Percentiles rank a stretch among this genome's conserved stretches.
phyloP scores from a whole-genome alignment of 2,888 invertebrate genomes.

The Philopedon plagiatum region DNA sequence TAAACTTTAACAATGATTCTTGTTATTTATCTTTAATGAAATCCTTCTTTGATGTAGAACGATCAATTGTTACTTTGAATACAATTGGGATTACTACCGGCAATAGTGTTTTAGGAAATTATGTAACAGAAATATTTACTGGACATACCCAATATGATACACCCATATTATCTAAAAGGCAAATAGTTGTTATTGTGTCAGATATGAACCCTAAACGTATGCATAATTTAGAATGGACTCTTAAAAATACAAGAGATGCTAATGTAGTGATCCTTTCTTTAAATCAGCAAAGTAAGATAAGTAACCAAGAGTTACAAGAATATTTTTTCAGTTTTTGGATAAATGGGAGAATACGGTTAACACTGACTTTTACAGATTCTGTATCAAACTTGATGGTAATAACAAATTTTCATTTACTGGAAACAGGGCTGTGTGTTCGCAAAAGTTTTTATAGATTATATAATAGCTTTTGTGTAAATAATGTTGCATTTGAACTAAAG shows the following conservation, averaged over 20 bases:
- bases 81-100: background rate
- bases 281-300: background rate
- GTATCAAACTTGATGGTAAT: background rate
- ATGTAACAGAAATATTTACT: background rate
- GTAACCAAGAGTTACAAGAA: background rate
- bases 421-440: background rate
- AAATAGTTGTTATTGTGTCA: background rate
- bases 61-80: background rate
- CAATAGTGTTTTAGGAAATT: background rate
- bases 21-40: background rate
- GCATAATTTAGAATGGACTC: background rate
- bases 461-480: background rate
- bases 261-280: background rate
- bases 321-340: background rate
- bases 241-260: background rate
- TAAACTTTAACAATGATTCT: background rate
- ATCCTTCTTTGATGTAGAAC: background rate
- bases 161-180: too few relatives aligned
- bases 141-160: too few relatives aligned
- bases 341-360: background rate
- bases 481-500: background rate
- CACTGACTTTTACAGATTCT: background rate
- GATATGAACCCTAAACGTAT: background rate
- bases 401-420: constrained; percentile 1
- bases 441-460: background rate